Evolutionary conservation across 2,888 invertebrate species (phyloP), one percentile per base, ranked within the genome.

Genomic region (Xiphydria camelus): DNA sequence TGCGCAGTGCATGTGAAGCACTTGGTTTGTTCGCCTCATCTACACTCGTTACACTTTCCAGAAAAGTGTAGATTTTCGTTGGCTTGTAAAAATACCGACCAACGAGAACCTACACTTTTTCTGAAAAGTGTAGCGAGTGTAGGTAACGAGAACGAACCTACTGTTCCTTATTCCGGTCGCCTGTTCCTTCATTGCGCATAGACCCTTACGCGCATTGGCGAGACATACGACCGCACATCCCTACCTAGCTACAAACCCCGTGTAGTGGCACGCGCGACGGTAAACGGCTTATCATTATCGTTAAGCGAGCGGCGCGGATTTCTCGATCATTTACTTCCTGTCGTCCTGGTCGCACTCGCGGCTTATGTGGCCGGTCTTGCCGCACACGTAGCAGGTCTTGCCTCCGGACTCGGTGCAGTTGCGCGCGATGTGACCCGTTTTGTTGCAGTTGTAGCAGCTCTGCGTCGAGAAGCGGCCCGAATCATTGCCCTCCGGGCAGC

Each of bases 321-420:
- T n/a, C n/a, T 57, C 58, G 56, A 57, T 63, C 47, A 38, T 68
- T 62, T 80, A 80, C 71, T 82, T 79, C 67, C 86, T 84, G 76
- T 88, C 89, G 65, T 86, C 83, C 77, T 89, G 88, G 70, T 88
- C 88, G 81, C 91, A 92, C 77, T 93, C 92, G 75, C 91, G 89
- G 79, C 90, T 89, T 82, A 92, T 86, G 81, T 92, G 91, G 58
- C 91, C 91, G 59, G 88, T 84, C 79, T 94, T 90, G 80, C 93
- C 89, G 82, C 95, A 95, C 73, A 88, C 86, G 80, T 92, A 94
- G 83, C 94, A 94, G 65, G 88, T 90, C 81, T 91, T 91, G 70
- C 76, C 78, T 40, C 73, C 73, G 45, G 71, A 72, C 52, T 82
- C 81, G 17, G 83, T 80, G 60, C 84, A 84, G 55, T 84, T 83